These are phyloP conservation scores for Bombylius discolor DNA, from an alignment of 2,888 invertebrate species.

Conservation along the genomic window DNA sequence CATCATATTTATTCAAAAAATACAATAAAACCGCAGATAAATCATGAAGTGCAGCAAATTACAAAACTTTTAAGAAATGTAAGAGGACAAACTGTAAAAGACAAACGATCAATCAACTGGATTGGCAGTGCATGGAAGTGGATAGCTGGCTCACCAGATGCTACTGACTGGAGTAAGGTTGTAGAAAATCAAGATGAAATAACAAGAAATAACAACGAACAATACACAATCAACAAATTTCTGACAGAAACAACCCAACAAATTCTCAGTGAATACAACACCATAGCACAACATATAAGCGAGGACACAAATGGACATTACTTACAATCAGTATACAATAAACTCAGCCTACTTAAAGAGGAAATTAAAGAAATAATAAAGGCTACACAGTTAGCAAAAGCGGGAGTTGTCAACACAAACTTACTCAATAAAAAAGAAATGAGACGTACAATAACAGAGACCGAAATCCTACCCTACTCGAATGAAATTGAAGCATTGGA, in stretches of 20 bases:
- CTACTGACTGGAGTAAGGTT: background rate
- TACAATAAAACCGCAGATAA: background rate
- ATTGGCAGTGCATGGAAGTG: conserved; percentile 1
- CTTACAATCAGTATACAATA: background rate
- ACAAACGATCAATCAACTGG: background rate
- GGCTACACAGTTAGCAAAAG: background rate
- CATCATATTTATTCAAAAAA: background rate
- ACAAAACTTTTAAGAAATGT: background rate
- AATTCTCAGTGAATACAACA: background rate
- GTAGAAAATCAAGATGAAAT: background rate
- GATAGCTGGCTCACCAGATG: background rate
- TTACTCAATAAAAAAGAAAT: background rate
- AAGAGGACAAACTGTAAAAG: background rate
- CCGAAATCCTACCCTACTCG: background rate
- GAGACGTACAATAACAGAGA: background rate
- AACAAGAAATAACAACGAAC: background rate
- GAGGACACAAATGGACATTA: background rate
- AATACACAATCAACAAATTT: background rate
- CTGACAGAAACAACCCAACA: background rate
- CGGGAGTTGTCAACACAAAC: background rate
- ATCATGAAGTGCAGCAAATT: background rate
- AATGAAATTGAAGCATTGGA: background rate
- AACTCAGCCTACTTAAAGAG: background rate
- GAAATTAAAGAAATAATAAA: background rate
- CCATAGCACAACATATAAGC: too few species aligned